Evolutionary conservation across 1,140 invertebrate genomes (phyloP).

Genomic region (Radopholus similis): DNA sequence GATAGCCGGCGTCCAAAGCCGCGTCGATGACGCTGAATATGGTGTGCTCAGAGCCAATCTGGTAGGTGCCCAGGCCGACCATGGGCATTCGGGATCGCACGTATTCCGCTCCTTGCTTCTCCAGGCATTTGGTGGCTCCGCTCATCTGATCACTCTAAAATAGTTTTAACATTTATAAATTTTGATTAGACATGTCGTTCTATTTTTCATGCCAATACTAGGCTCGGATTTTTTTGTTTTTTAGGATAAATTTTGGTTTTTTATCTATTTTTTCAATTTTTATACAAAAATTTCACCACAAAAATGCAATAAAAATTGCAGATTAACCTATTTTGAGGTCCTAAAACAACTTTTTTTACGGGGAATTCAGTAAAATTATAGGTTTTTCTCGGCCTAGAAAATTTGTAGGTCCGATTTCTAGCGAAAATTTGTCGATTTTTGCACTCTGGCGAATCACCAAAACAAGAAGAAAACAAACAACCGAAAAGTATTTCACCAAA

Average conservation of each 20-base stretch:
- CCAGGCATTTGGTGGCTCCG: not conserved
- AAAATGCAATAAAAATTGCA: not conserved
- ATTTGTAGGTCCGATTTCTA: too few species aligned
- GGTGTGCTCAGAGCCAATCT: constrained; percentile 2
- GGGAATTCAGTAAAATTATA: too few species aligned
- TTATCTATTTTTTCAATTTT: not conserved
- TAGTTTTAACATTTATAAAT: too few species aligned
- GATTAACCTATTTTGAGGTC: too few species aligned
- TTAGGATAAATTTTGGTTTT: not conserved
- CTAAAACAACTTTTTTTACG: too few species aligned
- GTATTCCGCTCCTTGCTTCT: constrained; percentile 16
- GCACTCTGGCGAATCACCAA: too few species aligned
- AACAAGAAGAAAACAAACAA: too few species aligned
- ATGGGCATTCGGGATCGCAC: constrained; percentile 26
- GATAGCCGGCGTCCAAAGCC: constrained; percentile 31
- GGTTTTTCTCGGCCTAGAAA: too few species aligned
- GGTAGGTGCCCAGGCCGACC: constrained; percentile 25
- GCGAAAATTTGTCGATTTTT: too few species aligned
- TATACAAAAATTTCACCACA: not conserved
- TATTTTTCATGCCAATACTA: too few species aligned
- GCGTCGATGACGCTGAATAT: constrained; percentile 28
- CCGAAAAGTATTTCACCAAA: too few species aligned
- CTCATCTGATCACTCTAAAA: not conserved
- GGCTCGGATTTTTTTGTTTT: not conserved
- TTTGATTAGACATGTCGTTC: too few species aligned